Evolutionary conservation across 2,113 vertebrate genomes (phyloP).

Genomic region (Leptosomus discolor): DNA sequence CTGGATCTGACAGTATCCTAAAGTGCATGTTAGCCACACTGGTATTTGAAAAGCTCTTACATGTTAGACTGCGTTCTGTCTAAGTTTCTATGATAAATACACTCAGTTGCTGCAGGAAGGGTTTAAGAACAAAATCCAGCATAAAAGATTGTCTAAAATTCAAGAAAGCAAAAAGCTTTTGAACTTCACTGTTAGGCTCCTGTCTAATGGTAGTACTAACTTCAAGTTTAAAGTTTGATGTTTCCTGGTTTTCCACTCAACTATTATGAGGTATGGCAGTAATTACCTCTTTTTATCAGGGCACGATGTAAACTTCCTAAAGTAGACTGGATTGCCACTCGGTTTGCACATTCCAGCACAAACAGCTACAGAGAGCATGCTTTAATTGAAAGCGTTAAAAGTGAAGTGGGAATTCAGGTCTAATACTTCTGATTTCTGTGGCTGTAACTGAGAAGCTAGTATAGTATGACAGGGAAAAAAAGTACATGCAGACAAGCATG

Average conservation of each 20-base stretch:
- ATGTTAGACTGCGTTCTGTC: neutral
- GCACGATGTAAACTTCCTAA: neutral
- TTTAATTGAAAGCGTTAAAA: neutral
- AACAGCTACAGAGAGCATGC: neutral
- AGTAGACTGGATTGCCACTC: neutral
- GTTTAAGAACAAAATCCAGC: neutral
- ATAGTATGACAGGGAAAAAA: neutral
- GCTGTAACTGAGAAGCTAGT: neutral
- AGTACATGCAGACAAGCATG: neutral
- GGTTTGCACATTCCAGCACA: neutral
- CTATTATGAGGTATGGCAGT: neutral
- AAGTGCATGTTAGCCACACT: neutral
- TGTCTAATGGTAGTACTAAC: neutral
- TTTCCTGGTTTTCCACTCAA: constrained; percentile 12
- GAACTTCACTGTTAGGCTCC: neutral
- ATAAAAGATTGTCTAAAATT: neutral
- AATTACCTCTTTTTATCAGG: constrained; percentile 1
- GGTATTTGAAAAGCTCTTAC: neutral
- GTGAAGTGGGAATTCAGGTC: neutral
- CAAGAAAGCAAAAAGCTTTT: neutral
- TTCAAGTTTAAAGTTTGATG: neutral
- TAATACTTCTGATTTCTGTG: constrained; percentile 9
- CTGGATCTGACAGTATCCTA: neutral
- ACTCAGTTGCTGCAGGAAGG: neutral
- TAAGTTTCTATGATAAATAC: neutral